phyloP scores from a whole-genome alignment of 2,797 vertebrate species.

The Hirundo rustica region DNA sequence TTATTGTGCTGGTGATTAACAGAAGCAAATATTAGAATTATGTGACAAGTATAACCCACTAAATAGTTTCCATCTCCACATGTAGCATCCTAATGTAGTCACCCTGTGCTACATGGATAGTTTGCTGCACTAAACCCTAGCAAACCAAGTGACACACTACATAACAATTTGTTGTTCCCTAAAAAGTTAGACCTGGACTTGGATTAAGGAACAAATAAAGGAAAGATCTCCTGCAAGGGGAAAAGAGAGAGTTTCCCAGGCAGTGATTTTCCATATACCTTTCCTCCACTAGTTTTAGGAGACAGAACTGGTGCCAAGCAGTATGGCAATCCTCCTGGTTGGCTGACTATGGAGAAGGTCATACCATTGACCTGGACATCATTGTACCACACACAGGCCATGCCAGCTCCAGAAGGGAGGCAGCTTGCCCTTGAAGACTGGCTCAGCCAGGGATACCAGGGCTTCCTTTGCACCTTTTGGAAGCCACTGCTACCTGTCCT shows the following conservation, averaged over 20 bases:
- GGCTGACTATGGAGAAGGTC: neutral
- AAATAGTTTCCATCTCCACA: neutral
- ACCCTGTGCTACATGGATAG: neutral
- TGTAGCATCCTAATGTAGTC: neutral
- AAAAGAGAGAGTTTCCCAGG: neutral
- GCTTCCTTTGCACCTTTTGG: neutral
- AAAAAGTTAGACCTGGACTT: neutral
- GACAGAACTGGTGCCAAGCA: neutral
- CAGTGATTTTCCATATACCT: neutral
- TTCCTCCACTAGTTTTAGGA: neutral
- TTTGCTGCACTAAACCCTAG: neutral
- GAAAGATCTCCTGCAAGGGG: neutral
- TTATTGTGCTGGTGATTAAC: neutral
- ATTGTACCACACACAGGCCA: accelerated
- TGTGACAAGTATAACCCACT: neutral
- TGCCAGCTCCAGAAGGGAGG: neutral
- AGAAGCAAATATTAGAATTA: neutral
- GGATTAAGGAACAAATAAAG: neutral
- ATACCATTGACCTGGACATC: neutral
- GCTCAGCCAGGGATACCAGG: neutral
- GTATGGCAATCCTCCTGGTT: neutral
- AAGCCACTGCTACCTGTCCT: neutral
- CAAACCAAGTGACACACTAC: neutral
- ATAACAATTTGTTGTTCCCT: neutral
- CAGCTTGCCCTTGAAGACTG: neutral